These are phyloP conservation scores for Furnarius figulus DNA, from an alignment of 2,113 vertebrate genomes.

Conservation along the genomic window DNA sequence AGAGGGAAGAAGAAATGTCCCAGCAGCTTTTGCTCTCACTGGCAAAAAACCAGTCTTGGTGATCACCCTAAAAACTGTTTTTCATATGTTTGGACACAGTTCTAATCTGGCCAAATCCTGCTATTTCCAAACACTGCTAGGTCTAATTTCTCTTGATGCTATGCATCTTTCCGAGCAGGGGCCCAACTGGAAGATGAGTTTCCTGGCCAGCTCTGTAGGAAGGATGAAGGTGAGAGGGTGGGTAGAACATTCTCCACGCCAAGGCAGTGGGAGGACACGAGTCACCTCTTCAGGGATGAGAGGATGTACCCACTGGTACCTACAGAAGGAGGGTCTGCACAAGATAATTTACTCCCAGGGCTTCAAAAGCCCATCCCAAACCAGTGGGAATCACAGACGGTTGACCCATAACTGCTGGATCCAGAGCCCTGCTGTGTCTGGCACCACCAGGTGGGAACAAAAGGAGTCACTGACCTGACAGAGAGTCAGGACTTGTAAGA, in stretches of 20 bases:
- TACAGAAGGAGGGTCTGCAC: neutral
- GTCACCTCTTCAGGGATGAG: neutral
- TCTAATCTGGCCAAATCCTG: neutral
- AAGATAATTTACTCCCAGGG: neutral
- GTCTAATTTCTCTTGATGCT: neutral
- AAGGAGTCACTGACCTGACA: neutral
- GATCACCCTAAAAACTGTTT: neutral
- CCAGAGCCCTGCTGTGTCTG: neutral
- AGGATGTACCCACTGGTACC: rapidly evolving
- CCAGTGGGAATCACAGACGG: neutral
- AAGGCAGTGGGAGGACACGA: too few species aligned
- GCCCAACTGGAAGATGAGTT: neutral
- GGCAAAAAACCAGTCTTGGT: neutral
- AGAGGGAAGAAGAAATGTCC: neutral
- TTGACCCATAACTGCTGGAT: neutral
- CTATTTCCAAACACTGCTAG: rapidly evolving
- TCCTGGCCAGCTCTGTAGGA: neutral
- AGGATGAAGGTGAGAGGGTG: neutral
- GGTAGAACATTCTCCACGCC: rapidly evolving
- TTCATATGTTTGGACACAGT: neutral
- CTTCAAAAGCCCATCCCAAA: neutral
- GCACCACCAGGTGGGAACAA: neutral
- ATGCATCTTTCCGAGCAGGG: neutral
- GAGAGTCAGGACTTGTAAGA: neutral
- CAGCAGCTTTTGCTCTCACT: neutral